These are phyloP conservation scores for Intellagama lesueurii DNA, from an alignment of 2,797 vertebrate genomes.

Conservation along the genomic window DNA sequence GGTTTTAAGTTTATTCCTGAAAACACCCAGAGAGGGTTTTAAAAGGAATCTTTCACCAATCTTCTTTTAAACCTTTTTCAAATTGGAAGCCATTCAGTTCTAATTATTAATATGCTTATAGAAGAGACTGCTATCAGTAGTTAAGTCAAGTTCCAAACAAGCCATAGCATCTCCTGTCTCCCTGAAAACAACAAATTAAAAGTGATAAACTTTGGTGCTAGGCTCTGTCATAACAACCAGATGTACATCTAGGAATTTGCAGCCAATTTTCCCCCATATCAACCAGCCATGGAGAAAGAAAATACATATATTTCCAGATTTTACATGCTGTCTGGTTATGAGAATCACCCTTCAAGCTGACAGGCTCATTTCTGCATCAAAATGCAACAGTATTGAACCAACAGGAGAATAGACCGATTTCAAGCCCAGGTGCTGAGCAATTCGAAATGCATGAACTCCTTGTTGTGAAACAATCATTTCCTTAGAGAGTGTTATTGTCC, in stretches of 20 bases:
- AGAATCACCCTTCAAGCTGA: conserved; percentile 74
- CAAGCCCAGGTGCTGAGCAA: conserved; percentile 74
- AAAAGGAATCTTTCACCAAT: background rate
- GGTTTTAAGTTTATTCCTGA: too few species aligned
- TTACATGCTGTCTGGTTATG: conserved; percentile 72
- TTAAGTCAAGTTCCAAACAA: conserved; percentile 38
- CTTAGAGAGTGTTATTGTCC: conserved; percentile 64
- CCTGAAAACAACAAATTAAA: conserved; percentile 63
- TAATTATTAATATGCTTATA: background rate
- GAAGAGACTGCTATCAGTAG: conserved; percentile 3
- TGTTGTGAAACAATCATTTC: conserved; percentile 76
- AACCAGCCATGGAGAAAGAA: conserved; percentile 47
- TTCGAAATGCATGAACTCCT: conserved; percentile 76
- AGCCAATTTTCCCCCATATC: conserved; percentile 60
- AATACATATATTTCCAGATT: conserved; percentile 62
- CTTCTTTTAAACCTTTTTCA: conserved; percentile 8
- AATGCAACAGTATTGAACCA: conserved; percentile 65
- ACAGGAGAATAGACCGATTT: conserved; percentile 72
- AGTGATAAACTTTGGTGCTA: conserved; percentile 51
- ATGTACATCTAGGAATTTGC: conserved; percentile 62
- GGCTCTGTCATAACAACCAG: conserved; percentile 56
- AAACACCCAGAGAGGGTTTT: too few species aligned
- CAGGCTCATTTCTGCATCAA: conserved; percentile 67
- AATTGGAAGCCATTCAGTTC: background rate
- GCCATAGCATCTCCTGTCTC: background rate